phyloP scores from a whole-genome alignment of 2,797 vertebrate species.

The Lepus townsendii region DNA sequence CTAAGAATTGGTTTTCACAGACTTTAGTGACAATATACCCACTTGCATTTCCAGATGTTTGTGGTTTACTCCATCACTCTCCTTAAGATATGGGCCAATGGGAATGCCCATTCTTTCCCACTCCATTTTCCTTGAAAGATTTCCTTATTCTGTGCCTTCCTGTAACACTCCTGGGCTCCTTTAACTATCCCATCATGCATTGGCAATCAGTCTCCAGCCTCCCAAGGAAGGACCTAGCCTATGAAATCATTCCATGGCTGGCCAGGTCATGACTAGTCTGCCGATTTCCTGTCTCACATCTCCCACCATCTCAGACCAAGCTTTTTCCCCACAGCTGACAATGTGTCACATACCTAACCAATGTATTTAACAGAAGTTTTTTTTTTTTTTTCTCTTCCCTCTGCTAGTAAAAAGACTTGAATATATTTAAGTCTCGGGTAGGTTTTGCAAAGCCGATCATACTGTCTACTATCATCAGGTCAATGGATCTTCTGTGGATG shows the following conservation, averaged over 20 bases:
- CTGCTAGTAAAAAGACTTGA: background rate
- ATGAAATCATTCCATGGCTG: background rate
- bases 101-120: background rate
- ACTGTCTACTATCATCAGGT: background rate
- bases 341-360: background rate
- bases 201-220: too few species aligned
- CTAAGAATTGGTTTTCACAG: background rate
- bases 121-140: background rate
- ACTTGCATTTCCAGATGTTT: background rate
- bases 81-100: background rate
- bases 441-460: background rate
- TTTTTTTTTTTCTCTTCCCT: too few species aligned
- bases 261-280: background rate
- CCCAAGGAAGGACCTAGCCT: background rate
- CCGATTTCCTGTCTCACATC: background rate
- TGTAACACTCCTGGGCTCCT: background rate
- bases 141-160: background rate
- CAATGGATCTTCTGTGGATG: background rate
- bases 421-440: constrained; percentile 13
- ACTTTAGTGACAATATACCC: background rate
- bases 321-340: background rate
- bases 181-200: background rate
- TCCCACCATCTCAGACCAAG: background rate
- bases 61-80: background rate
- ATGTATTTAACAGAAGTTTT: background rate